Evolutionary conservation across 2,888 invertebrate genomes (phyloP).

Genomic region (Patella ulyssiponensis): DNA sequence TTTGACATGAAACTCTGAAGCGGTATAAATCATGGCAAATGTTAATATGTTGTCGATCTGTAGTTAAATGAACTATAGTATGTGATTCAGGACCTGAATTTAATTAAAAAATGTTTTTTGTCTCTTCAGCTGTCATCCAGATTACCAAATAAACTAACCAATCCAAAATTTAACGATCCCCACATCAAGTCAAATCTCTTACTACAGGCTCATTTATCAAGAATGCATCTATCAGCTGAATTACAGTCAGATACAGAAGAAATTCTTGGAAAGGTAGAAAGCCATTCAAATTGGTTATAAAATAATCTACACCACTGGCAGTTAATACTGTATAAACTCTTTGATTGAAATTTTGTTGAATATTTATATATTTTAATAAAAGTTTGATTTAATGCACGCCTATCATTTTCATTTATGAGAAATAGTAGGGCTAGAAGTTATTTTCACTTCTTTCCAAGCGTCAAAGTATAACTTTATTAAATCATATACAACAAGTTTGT

Average conservation of each 20-base stretch:
- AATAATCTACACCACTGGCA: background rate
- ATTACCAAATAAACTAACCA: slow-evolving; percentile 80
- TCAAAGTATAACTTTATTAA: background rate
- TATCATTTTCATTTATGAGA: no score
- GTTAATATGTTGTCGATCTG: no score
- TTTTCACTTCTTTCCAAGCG: background rate
- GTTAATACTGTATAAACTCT: background rate
- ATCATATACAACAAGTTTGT: no score
- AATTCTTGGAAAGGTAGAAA: slow-evolving; percentile 80
- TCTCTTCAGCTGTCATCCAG: slow-evolving; percentile 71
- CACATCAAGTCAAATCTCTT: slow-evolving; percentile 95
- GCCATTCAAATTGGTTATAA: background rate
- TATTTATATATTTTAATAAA: no score
- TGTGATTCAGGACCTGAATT: no score
- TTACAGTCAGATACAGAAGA: slow-evolving; percentile 95
- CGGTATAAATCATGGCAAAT: no score
- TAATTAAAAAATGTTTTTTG: no score
- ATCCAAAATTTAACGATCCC: slow-evolving; percentile 92
- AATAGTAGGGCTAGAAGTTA: no score
- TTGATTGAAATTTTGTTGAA: no score
- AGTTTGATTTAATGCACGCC: background rate
- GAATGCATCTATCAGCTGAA: slow-evolving; percentile 95
- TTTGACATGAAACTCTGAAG: no score
- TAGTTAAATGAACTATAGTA: no score
- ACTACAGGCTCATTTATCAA: slow-evolving; percentile 94